These are phyloP conservation scores for Neocrepidodera transversa DNA, from an alignment of 2,888 invertebrate genomes.

Conservation along the genomic window DNA sequence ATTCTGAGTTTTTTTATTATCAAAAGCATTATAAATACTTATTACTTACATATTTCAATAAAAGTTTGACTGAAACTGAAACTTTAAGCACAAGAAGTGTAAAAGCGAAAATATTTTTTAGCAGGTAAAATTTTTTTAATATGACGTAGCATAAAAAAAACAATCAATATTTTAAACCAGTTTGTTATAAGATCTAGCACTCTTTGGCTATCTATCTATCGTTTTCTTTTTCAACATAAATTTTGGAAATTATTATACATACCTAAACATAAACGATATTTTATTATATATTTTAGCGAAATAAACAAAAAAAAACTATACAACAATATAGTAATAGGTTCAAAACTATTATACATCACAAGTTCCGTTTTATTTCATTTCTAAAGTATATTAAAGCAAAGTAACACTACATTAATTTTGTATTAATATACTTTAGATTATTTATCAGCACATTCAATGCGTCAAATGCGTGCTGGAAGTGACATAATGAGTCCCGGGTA, in stretches of 20 bases:
- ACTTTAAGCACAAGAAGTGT: no score
- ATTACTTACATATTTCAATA: no score
- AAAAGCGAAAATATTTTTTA: no score
- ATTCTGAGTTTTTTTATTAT: no score
- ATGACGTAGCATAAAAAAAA: no score
- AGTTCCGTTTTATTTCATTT: conserved; percentile 5
- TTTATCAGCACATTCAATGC: conserved; percentile 34
- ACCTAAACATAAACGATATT: conserved; percentile 14
- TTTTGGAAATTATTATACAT: conserved; percentile 4
- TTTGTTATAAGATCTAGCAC: not conserved
- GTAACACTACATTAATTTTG: not conserved
- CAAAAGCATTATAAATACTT: no score
- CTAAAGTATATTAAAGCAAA: not conserved
- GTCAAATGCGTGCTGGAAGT: conserved; percentile 47
- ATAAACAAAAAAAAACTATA: conserved; percentile 21
- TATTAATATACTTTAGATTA: not conserved
- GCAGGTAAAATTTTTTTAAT: no score
- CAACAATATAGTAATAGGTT: conserved; percentile 6
- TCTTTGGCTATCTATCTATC: not conserved
- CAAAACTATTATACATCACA: conserved; percentile 28
- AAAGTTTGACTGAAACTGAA: no score
- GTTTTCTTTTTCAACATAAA: not conserved
- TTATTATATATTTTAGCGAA: conserved; percentile 18
- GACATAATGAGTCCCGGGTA: conserved; percentile 42
- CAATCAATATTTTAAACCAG: no score